Evolutionary conservation across 2,113 vertebrate genomes (phyloP), one percentile per base, ranked within the genome.

Genomic region (Pelvicachromis taeniatus): DNA sequence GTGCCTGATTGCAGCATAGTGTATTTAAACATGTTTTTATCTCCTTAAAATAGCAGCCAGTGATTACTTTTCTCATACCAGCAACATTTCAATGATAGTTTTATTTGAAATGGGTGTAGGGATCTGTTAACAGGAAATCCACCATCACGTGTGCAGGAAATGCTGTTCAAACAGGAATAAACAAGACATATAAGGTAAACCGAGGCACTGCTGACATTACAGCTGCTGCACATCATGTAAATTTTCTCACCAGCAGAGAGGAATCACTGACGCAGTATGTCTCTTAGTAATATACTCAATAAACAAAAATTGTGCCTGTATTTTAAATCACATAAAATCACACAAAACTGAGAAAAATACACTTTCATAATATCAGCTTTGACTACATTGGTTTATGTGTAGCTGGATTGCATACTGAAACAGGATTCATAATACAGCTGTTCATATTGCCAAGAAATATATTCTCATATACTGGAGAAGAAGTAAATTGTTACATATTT

Each of bases 111-210:
- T 90, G 91, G 94, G 89, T 89, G 92, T 91, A 87, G 82, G 84
- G 82, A 89, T 91, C 73, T 11, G 83, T 80, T 86, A 86, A 93
- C 94, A 96, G 95, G 95, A 96, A 96, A 94, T 92, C 88, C 92
- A 94, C 88, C 85, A 88, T 93, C 92, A 94, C 91, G 92, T 84
- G 93, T 83, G 80, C 95, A 96, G 95, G 95, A 96, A 96, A 95
- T 95, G 90, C 92, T 95, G 90, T 87, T 93, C 91, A 91, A 77
- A 90, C 81, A 86, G 63, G 94, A 90, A 90, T 85, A 92, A 93
- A 95, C 90, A 90, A 82, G 75, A 82, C 77, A 40, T 87, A 80
- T 53, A 77, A 61, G 78, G 42, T 31, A 75, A 85, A 31, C 40
- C 9, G 31, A 59, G 40, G 29, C 40, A 9, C 54, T 59, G 82